Conservation (phyloP, 2,113 vertebrate genomes). For the Rhinoptilus africanus region DNA sequence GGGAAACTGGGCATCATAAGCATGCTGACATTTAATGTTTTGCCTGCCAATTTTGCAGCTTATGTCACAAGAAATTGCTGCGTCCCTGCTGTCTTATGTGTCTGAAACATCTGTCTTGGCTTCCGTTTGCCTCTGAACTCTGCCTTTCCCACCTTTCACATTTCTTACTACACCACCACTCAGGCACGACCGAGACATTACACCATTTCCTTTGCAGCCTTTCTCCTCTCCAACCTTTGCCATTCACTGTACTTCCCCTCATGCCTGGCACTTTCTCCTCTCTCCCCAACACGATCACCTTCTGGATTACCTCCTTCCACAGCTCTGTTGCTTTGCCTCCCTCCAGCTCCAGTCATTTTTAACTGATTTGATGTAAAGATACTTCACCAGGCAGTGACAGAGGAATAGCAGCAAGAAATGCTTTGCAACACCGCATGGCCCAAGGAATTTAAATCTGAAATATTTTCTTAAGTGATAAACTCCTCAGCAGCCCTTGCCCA, state of each 20-base stretch:
- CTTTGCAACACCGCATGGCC: not conserved
- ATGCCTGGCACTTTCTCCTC: not conserved
- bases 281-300: not conserved
- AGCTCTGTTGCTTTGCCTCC: not conserved
- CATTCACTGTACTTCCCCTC: not conserved
- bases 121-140: not conserved
- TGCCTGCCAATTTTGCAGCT: conserved; percentile 25
- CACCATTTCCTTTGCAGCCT: not conserved
- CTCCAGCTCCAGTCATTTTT: not conserved
- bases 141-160: not conserved
- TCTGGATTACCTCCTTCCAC: not conserved
- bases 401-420: not conserved
- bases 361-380: not conserved
- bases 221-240: not conserved
- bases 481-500: not conserved
- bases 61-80: conserved; percentile 7
- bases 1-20: not conserved
- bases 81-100: not conserved
- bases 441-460: not conserved
- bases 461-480: not conserved
- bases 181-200: not conserved
- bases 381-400: not conserved
- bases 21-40: not conserved
- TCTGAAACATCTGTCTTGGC: not conserved
- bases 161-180: not conserved